These are phyloP conservation scores for Salvelinus alpinus DNA, from an alignment of 2,113 vertebrate species.

Conservation along the genomic window DNA sequence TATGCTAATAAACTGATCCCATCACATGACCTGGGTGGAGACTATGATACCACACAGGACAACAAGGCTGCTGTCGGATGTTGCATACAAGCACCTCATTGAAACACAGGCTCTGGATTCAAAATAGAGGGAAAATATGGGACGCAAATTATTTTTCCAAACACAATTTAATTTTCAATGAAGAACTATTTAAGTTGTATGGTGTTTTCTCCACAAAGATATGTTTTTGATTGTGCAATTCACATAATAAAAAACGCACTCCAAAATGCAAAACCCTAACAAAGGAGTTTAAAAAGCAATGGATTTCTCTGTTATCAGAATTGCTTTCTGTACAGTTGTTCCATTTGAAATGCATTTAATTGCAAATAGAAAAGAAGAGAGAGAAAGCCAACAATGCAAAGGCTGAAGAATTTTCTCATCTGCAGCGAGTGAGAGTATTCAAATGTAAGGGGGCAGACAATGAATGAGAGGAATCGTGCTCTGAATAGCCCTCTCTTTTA, in stretches of 20 bases:
- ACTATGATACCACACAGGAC: constrained; percentile 54
- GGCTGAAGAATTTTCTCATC: constrained; percentile 74
- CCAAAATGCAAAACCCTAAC: constrained; percentile 73
- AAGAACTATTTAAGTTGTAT: constrained; percentile 72
- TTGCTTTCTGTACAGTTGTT: constrained; percentile 79
- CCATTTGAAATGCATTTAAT: constrained; percentile 84
- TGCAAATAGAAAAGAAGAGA: constrained; percentile 80
- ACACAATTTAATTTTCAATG: constrained; percentile 81
- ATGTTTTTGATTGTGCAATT: constrained; percentile 73
- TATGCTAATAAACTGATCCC: constrained; percentile 74
- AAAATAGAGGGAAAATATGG: constrained; percentile 46
- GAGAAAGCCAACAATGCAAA: constrained; percentile 72
- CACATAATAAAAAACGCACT: constrained; percentile 64
- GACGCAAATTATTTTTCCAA: constrained; percentile 67
- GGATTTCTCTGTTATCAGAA: constrained; percentile 75
- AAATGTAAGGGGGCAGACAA: constrained; percentile 75
- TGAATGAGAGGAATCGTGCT: constrained; percentile 72
- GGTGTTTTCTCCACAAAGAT: constrained; percentile 70
- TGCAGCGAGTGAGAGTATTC: constrained; percentile 73
- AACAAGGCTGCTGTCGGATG: constrained; percentile 57
- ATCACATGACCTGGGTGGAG: constrained; percentile 63
- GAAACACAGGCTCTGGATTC: constrained; percentile 51
- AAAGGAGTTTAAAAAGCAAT: constrained; percentile 75
- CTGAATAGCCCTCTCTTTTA: constrained; percentile 71
- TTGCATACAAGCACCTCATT: constrained; percentile 51